A percentile compares a stretch with the other conserved stretches of the same genome.
These are phyloP conservation scores for Epinephelus malabaricus DNA, from an alignment of 2,797 vertebrate species.

Conservation along the genomic window DNA sequence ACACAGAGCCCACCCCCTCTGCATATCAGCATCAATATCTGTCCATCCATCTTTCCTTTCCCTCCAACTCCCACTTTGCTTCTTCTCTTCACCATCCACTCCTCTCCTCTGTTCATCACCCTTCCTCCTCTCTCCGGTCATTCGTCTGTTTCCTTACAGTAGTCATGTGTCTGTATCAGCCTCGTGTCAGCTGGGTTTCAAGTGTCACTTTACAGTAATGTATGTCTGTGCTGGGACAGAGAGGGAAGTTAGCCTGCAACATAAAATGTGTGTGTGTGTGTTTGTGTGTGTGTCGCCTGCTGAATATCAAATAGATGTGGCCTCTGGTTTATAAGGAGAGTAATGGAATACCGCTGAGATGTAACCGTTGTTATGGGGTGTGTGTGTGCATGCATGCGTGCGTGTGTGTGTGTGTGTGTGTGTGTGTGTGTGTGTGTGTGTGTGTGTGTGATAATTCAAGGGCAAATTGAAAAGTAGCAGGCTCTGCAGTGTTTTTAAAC, in stretches of 20 bases:
- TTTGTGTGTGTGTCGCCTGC: constrained; percentile 13
- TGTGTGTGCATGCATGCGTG: not conserved
- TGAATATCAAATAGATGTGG: constrained; percentile 49
- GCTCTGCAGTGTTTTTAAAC: constrained; percentile 47
- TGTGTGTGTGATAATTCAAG: constrained; percentile 49
- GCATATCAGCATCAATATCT: constrained; percentile 35
- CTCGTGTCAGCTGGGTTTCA: constrained; percentile 32
- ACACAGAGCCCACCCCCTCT: constrained; percentile 1
- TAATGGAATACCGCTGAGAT: constrained; percentile 29
- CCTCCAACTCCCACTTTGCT: constrained; percentile 8
- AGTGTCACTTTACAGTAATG: not conserved
- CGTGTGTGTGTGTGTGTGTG: constrained; percentile 22
- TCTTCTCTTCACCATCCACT: constrained; percentile 20
- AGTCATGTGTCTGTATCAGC: constrained; percentile 24
- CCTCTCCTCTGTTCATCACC: not conserved
- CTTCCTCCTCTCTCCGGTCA: not conserved
- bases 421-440: constrained; percentile 23
- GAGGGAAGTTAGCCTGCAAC: constrained; percentile 4
- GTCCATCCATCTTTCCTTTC: constrained; percentile 17
- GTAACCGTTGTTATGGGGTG: constrained; percentile 3
- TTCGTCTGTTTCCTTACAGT: not conserved
- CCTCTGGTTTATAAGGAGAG: constrained; percentile 40
- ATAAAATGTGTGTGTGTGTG: constrained; percentile 17
- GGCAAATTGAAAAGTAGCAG: constrained; percentile 41
- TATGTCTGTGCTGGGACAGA: constrained; percentile 14